These are phyloP conservation scores for Cistogaster globosa DNA, from an alignment of 2,888 invertebrate genomes.

Conservation along the genomic window DNA sequence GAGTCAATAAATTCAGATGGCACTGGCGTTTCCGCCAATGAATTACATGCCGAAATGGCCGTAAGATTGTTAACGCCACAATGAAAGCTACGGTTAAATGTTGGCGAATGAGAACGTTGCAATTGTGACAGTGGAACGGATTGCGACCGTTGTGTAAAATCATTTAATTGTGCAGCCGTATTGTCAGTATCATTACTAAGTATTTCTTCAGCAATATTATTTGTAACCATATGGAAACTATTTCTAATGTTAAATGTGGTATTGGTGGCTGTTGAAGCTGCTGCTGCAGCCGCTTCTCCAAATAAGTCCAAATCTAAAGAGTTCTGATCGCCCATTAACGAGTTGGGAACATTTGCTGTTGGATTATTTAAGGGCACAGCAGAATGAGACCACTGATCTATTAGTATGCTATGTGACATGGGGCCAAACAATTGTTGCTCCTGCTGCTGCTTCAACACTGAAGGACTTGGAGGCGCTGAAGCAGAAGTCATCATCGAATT, in stretches of 20 bases:
- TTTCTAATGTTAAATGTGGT: conserved; percentile 57
- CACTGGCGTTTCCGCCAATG: conserved; percentile 87
- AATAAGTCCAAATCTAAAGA: conserved; percentile 80
- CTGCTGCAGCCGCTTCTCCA: conserved; percentile 71
- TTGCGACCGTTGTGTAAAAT: conserved; percentile 86
- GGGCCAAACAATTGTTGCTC: conserved; percentile 67
- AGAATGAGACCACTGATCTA: conserved; percentile 62
- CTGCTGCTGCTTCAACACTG: conserved; percentile 77
- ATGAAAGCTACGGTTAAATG: conserved; percentile 77
- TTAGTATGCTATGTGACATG: conserved; percentile 55
- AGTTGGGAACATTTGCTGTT: conserved; percentile 54
- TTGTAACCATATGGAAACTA: conserved; percentile 60
- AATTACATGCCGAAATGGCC: conserved; percentile 85
- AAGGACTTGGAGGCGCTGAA: conserved; percentile 88
- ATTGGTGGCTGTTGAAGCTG: conserved; percentile 53
- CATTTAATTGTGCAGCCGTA: conserved; percentile 64
- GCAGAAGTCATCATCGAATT: conserved; percentile 79
- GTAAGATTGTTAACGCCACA: conserved; percentile 24
- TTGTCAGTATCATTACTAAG: conserved; percentile 33
- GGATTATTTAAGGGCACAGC: conserved; percentile 47
- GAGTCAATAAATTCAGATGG: conserved; percentile 90
- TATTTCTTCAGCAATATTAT: conserved; percentile 28
- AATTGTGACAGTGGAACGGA: conserved; percentile 87
- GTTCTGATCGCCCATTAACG: conserved; percentile 78
- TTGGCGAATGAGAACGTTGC: conserved; percentile 78